Conservation (phyloP, 2,797 vertebrate species). For the Decapterus maruadsi region DNA sequence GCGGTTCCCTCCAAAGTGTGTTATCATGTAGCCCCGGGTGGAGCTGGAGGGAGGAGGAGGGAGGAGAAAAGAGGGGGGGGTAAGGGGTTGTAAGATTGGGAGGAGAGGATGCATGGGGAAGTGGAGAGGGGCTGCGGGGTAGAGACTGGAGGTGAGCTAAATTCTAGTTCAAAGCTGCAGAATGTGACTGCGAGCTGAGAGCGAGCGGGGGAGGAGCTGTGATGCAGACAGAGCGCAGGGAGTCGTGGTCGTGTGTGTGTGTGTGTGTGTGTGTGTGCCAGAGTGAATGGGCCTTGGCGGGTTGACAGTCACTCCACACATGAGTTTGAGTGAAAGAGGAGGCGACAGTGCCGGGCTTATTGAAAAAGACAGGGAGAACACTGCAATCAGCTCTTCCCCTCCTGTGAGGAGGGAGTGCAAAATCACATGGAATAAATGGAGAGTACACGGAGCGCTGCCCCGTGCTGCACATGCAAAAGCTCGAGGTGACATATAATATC, state of each 20-base stretch:
- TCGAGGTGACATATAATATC: constrained; percentile 18
- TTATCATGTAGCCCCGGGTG: constrained; percentile 75
- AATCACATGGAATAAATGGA: constrained; percentile 68
- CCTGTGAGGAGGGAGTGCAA: constrained; percentile 66
- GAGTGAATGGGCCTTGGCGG: constrained; percentile 68
- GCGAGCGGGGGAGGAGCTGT: constrained; percentile 55
- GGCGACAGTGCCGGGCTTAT: constrained; percentile 70
- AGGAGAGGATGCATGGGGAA: constrained; percentile 42
- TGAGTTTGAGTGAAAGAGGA: constrained; percentile 72
- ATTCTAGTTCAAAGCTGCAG: constrained; percentile 75
- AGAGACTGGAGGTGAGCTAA: constrained; percentile 73
- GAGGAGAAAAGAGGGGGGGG: constrained; percentile 26
- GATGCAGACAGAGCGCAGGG: constrained; percentile 55
- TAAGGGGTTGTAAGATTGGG: constrained; percentile 51
- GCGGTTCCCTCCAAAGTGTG: constrained; percentile 79
- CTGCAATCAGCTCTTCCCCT: constrained; percentile 75
- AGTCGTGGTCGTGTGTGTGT: constrained; percentile 47
- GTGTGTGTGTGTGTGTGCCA: constrained; percentile 34
- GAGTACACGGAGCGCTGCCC: constrained; percentile 19
- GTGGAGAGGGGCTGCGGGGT: constrained; percentile 50
- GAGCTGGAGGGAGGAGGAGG: constrained; percentile 57
- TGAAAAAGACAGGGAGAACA: constrained; percentile 74
- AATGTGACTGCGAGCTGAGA: constrained; percentile 65
- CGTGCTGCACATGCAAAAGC: constrained; percentile 34
- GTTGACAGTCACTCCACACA: constrained; percentile 76